These are phyloP conservation scores for Drosophila longiperda DNA, from an alignment of 2,888 invertebrate genomes.

Conservation along the genomic window DNA sequence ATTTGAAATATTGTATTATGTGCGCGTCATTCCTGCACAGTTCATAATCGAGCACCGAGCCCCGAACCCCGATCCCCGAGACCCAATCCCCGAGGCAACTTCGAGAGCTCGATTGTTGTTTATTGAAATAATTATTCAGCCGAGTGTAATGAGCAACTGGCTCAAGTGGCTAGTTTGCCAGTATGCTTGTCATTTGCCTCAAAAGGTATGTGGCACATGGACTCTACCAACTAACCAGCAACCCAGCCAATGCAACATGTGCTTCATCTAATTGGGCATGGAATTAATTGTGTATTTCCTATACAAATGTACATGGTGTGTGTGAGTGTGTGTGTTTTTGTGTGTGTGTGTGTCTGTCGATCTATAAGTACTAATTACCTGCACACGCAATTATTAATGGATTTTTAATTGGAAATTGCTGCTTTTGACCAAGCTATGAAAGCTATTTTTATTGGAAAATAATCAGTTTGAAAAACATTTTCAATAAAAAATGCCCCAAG, in stretches of 20 bases:
- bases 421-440: not conserved
- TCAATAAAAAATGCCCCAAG: not conserved
- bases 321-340: too few species aligned
- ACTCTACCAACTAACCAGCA: conserved; percentile 7
- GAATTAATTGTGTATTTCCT: conserved; percentile 15
- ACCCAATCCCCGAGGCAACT: conserved; percentile 54
- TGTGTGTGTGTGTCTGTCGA: not conserved
- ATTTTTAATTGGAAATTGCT: conserved; percentile 55
- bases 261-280: conserved; percentile 49
- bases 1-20: conserved; percentile 83
- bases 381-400: conserved; percentile 53
- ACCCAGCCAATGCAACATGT: conserved; percentile 45
- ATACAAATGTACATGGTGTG: not conserved
- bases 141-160: conserved; percentile 78
- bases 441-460: conserved; percentile 1
- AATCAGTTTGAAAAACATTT: not conserved
- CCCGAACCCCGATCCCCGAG: conserved; percentile 53
- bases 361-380: conserved; percentile 51
- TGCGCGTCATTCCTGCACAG: conserved; percentile 79
- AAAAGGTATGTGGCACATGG: conserved; percentile 30
- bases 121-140: conserved; percentile 78
- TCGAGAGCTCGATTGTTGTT: conserved; percentile 64
- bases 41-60: conserved; percentile 69
- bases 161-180: conserved; percentile 54
- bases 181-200: conserved; percentile 14